Conservation (phyloP, 2,888 invertebrate species). For the Tetragonula carbonaria region DNA sequence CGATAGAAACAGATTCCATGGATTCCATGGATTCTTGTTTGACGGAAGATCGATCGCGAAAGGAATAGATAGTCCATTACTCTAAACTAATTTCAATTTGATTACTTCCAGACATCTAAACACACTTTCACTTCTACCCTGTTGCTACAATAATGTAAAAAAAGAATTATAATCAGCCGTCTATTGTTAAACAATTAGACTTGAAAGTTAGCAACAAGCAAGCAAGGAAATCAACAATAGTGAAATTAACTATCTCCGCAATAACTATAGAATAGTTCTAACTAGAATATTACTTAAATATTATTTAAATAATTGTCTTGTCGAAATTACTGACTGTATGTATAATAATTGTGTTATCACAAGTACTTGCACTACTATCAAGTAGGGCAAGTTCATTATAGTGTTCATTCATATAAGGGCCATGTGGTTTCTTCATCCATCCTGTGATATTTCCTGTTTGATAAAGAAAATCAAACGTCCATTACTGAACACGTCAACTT, state of each 20-base stretch:
- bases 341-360: conserved; percentile 41
- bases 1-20: conserved; percentile 46
- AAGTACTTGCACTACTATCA: neutral
- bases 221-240: neutral
- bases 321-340: conserved; percentile 2
- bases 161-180: neutral
- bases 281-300: conserved; percentile 14
- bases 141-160: neutral
- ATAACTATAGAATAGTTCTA: neutral
- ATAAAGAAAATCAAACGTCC: conserved; percentile 30
- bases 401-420: conserved; percentile 63
- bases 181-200: neutral
- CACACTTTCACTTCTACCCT: neutral
- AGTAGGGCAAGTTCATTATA: conserved; percentile 45
- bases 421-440: conserved; percentile 63
- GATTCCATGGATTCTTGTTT: conserved; percentile 38
- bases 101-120: conserved; percentile 10
- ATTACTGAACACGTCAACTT: neutral
- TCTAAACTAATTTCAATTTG: neutral
- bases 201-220: neutral
- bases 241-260: neutral
- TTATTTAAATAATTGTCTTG: conserved; percentile 28
- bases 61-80: neutral
- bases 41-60: conserved; percentile 27
- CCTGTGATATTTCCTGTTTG: conserved; percentile 59